Conservation (phyloP, 2,888 invertebrate species). For the Pimpla rufipes region DNA sequence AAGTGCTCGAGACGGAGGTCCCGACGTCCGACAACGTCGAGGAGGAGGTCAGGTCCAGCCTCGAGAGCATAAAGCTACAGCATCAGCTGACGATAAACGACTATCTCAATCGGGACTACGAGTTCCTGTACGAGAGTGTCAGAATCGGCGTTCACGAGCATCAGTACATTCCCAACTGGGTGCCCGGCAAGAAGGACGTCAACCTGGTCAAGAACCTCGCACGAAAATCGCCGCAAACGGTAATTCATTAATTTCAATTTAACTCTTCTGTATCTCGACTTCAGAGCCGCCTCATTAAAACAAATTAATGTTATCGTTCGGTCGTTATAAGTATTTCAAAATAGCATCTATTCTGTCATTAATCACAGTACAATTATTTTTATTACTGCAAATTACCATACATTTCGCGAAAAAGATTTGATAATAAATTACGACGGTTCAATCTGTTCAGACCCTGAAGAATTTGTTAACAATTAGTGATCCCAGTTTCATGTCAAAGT, state of each 20-base stretch:
- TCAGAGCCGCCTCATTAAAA: not conserved
- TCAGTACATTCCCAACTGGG: constrained; percentile 84
- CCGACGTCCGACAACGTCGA: constrained; percentile 68
- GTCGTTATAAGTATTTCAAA: no score
- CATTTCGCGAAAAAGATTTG: not conserved
- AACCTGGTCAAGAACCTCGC: constrained; percentile 75
- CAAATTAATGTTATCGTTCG: no score
- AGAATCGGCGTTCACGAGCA: constrained; percentile 80
- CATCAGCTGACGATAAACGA: constrained; percentile 80
- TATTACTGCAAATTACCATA: not conserved
- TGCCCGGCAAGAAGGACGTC: constrained; percentile 82
- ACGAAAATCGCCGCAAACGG: constrained; percentile 73
- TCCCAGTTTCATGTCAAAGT: not conserved
- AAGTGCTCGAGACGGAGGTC: constrained; percentile 68
- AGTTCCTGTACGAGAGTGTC: constrained; percentile 82
- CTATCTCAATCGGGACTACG: constrained; percentile 81
- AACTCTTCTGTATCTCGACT: not conserved
- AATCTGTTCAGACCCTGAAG: not conserved
- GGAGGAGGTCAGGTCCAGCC: constrained; percentile 72
- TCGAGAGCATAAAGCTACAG: constrained; percentile 79
- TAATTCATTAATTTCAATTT: constrained; percentile 62
- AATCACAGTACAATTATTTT: not conserved
- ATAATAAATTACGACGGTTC: not conserved
- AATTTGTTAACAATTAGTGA: not conserved
- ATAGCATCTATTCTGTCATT: not conserved